These are phyloP conservation scores for Micrastur ruficollis DNA, from an alignment of 2,797 vertebrate species.

Conservation along the genomic window DNA sequence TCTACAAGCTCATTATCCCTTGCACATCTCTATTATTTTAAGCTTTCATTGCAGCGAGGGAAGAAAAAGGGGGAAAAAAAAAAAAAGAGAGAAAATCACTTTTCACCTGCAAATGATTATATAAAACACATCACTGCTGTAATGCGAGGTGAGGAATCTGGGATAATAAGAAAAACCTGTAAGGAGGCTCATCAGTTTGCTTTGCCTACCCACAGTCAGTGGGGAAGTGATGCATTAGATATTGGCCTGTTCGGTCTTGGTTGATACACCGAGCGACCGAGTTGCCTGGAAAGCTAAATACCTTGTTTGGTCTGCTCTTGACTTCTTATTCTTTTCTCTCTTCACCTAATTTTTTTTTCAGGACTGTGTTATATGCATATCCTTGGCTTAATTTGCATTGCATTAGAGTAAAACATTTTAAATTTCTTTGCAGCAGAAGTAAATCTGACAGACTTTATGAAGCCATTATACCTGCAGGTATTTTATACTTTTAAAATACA, in stretches of 20 bases:
- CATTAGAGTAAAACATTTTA: constrained; percentile 83
- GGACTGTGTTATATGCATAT: constrained; percentile 70
- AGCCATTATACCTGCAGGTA: constrained; percentile 83
- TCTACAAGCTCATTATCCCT: accelerated
- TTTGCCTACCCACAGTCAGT: not conserved
- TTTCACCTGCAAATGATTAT: not conserved
- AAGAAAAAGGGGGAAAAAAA: not conserved
- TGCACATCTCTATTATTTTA: not conserved
- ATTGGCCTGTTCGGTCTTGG: constrained; percentile 6
- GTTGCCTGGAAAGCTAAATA: constrained; percentile 57
- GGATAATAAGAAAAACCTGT: constrained; percentile 24
- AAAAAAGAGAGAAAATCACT: not conserved
- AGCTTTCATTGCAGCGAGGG: not conserved
- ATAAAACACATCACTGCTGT: not conserved
- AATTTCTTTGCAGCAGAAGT: constrained; percentile 83
- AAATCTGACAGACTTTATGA: constrained; percentile 85
- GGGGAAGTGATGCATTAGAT: not conserved
- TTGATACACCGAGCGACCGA: constrained; percentile 19
- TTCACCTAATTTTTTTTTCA: constrained; percentile 38
- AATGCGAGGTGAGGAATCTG: not conserved
- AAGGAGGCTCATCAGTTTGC: constrained; percentile 23
- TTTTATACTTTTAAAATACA: constrained; percentile 82
- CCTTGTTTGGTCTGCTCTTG: constrained; percentile 70
- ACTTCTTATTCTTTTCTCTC: constrained; percentile 67
- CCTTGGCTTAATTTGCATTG: constrained; percentile 79